Percentiles rank a stretch among this genome's conserved stretches.
phyloP scores from a whole-genome alignment of 1,140 invertebrate genomes.

The Oncopodura yosiiana region DNA sequence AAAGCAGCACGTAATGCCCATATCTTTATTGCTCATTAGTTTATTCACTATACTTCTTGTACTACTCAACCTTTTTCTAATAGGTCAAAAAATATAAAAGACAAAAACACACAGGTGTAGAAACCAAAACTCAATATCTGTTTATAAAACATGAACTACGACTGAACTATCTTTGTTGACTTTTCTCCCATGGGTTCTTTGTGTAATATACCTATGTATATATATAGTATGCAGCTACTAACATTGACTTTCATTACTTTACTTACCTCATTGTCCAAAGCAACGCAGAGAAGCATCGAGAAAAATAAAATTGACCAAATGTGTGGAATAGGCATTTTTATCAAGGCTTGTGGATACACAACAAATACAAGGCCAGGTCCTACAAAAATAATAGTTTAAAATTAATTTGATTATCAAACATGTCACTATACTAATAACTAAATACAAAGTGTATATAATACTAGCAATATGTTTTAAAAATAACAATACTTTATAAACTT shows the following conservation, averaged over 20 bases:
- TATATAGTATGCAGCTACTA: constrained; percentile 11
- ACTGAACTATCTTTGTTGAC: no score
- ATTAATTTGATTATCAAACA: constrained; percentile 1
- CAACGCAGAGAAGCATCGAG: constrained; percentile 78
- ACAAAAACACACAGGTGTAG: neutral
- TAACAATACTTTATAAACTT: constrained; percentile 38
- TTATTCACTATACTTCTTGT: no score
- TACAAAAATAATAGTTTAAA: constrained; percentile 40
- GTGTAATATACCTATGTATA: neutral
- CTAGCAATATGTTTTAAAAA: neutral
- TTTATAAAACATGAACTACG: no score
- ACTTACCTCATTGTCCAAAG: constrained; percentile 78
- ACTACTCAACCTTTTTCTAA: no score
- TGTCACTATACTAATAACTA: neutral
- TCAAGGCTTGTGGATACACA: constrained; percentile 77
- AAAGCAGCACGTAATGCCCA: no score
- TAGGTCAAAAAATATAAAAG: no score
- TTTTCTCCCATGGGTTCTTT: no score
- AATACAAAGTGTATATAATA: neutral
- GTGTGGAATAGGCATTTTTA: constrained; percentile 75
- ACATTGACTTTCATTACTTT: no score
- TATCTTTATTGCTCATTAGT: no score
- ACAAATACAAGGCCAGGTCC: constrained; percentile 80
- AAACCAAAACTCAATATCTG: neutral
- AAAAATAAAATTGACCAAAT: constrained; percentile 81